Percentiles rank a stretch among this genome's conserved stretches.
These are phyloP conservation scores for Cryptotermes secundus DNA, from an alignment of 1,140 invertebrate genomes.

Conservation along the genomic window DNA sequence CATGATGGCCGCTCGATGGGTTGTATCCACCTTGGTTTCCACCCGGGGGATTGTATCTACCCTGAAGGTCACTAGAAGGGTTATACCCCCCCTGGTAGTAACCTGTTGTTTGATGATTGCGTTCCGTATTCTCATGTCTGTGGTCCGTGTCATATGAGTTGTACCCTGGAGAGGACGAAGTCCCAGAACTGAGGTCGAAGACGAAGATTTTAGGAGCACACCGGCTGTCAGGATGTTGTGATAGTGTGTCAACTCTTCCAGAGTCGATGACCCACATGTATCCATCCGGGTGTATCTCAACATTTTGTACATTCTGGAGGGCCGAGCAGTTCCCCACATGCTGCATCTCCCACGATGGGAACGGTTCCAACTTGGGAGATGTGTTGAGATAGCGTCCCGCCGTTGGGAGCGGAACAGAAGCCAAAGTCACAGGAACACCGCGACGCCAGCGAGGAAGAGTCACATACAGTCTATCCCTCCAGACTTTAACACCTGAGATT, in stretches of 20 bases:
- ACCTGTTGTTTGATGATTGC: no score
- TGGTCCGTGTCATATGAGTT: not conserved
- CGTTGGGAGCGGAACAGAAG: constrained; percentile 52
- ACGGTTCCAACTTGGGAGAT: constrained; percentile 61
- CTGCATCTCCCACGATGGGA: constrained; percentile 67
- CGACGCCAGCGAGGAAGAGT: constrained; percentile 62
- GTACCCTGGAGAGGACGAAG: not conserved
- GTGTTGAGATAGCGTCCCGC: constrained; percentile 44
- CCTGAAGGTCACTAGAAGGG: not conserved
- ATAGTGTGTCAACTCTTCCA: constrained; percentile 54
- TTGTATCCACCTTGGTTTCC: not conserved
- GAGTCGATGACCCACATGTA: constrained; percentile 72
- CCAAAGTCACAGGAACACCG: constrained; percentile 67
- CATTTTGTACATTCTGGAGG: constrained; percentile 67
- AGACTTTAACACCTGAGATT: constrained; percentile 62
- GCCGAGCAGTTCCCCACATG: constrained; percentile 58
- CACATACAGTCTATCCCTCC: constrained; percentile 61
- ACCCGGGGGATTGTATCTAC: no score
- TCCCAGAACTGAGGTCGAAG: constrained; percentile 56
- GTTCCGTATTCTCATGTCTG: not conserved
- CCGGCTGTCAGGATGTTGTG: constrained; percentile 47
- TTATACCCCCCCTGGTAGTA: no score
- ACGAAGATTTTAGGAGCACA: constrained; percentile 67
- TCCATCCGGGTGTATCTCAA: constrained; percentile 67
- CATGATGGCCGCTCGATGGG: not conserved